Evolutionary conservation across 1,140 invertebrate species (phyloP).

Genomic region (Centruroides sculpturatus): DNA sequence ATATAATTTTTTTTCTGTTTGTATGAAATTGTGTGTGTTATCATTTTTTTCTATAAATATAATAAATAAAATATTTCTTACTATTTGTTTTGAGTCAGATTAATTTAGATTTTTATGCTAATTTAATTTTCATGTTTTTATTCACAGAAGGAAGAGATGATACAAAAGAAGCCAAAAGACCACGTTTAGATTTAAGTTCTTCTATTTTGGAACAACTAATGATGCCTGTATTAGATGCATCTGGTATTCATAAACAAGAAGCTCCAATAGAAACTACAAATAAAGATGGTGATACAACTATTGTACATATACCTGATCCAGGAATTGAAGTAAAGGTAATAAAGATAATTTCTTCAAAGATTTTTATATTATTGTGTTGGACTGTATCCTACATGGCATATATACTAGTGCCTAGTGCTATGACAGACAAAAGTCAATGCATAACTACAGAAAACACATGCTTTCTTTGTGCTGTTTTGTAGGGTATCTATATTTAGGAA

Average conservation of each 20-base stretch:
- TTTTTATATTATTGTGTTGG: constrained; percentile 20
- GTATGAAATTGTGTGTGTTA: too few relatives aligned
- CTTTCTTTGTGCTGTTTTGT: too few relatives aligned
- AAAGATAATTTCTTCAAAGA: neutral
- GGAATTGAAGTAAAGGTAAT: constrained; percentile 25
- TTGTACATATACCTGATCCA: constrained; percentile 24
- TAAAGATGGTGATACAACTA: constrained; percentile 25
- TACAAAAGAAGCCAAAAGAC: constrained; percentile 25
- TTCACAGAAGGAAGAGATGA: constrained; percentile 13
- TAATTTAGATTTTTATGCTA: too few relatives aligned
- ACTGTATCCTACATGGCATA: constrained; percentile 28
- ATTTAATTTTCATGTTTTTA: neutral
- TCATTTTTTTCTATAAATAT: too few relatives aligned
- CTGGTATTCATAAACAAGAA: constrained; percentile 16
- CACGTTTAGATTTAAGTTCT: constrained; percentile 29
- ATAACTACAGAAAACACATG: too few relatives aligned
- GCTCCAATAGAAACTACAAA: constrained; percentile 20
- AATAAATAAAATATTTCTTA: too few relatives aligned
- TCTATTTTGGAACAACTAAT: constrained; percentile 34
- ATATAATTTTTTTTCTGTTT: too few relatives aligned
- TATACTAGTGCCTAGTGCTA: neutral
- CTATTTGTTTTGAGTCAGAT: too few relatives aligned
- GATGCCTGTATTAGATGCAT: constrained; percentile 30
- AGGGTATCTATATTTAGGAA: too few relatives aligned
- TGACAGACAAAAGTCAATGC: neutral